Evolutionary conservation across 2,888 invertebrate genomes (phyloP), one percentile per base, ranked within the genome.

Genomic region (Brachyopa scutellaris): DNA sequence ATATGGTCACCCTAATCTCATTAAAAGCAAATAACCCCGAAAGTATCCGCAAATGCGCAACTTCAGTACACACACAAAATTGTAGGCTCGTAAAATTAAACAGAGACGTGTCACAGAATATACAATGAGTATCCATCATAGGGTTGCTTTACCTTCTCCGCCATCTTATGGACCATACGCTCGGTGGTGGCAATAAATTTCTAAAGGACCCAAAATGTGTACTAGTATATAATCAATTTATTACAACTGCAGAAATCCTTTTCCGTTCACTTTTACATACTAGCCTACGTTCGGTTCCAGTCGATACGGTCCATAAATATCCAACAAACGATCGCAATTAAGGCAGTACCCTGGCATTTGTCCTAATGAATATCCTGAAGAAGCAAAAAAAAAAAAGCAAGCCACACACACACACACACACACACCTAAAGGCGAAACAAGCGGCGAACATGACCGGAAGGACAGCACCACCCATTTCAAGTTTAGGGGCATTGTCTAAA

Each of bases 201-300:
- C 45, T n/a, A n/a, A 53, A 70, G 38, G 42, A 59, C 76, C 76
- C 76, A 53, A 61, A 82, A 76, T 82, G 69, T 70, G 51, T 59
- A 62, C 62, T 57, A 55, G 80, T 62, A 57, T n/a, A n/a, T 74
- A 59, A 76, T 76, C 80, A 70, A 82, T 82, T 82, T 76, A 82
- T 76, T 76, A 82, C 76, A 76, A 70, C 80, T 82, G 80, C 69
- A 82, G 59, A 53, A 82, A 70, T 76, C 76, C 80, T 70, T 70
- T 69, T 55, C 13, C 26, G 31, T 29, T 51, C 47, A 33, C 31
- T 45, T 61, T 55, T 33, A 73, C 29, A 70, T 49, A 53, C 38
- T 40, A 17, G 8, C 26, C 36, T 40, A 15, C 49, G 23, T 11
- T 21, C 26, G 26, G 26, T 26, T 6, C n/a, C 19, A 21, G 15